Base-by-base conservation (phyloP, 2,797 vertebrate species). In the Parauchenoglanis ngamensis region DNA sequence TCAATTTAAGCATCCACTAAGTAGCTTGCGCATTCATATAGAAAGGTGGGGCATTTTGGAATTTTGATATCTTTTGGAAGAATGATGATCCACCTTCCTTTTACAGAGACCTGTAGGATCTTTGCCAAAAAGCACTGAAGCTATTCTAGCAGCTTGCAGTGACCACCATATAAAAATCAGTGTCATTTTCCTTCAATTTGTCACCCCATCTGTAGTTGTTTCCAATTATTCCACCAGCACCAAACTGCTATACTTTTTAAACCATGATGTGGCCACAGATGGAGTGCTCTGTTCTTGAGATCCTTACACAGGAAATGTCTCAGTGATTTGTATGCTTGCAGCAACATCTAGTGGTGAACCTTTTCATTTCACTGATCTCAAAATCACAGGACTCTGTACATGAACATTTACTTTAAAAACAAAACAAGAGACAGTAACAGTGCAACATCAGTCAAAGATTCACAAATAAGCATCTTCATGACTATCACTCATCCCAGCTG, bases 401-500 rank as follows among this genome's bases (percentile, higher is more conserved):
- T 44, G 15, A 35, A 17, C 40, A 46, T 72, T 76, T 65, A 54
- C 76, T 2, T 67, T 17, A 49, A 59, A 77, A 81, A 8, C 21
- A 21, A 56, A 80, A 11, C 21, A 57, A 44, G 17, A 31, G 46
- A 10, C 12, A 52, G 10, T 35, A 77, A 78, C 57, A 63, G 12
- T 63, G 35, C 15, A 59, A 11, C 3, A 63, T 46, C 59, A 31
- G 35, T 35, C 4, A 67, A 13, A 54, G 15, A 0, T 67, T 21
- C n/a, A 67, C 1, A 52, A 8, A n/a, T 63, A 81, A 81, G 13
- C 23, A 44, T 85, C 40, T 54, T 28, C 1, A 52, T 63, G 23
- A 23, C 10, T 7, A 61, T 15, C 72, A 25, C 5, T 82, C 25
- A 95, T 21, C 92, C 91, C 88, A 96, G 87, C 0, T 92, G 87